Evolutionary conservation across 2,888 invertebrate genomes (phyloP).

Genomic region (Chorisops tibialis): DNA sequence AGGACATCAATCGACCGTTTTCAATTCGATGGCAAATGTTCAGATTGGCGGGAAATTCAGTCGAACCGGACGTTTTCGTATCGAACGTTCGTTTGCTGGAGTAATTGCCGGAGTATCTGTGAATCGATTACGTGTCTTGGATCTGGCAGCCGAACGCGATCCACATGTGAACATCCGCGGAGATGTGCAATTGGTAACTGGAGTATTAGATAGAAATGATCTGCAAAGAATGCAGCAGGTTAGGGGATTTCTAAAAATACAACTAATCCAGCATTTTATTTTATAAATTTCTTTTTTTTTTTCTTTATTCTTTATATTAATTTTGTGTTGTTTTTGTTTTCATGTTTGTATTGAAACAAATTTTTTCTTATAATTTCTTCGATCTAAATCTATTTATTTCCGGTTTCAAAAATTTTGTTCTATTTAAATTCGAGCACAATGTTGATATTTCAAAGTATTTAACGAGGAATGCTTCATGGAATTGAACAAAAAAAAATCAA

Average conservation of each 20-base stretch:
- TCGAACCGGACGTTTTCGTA: slow-evolving; percentile 59
- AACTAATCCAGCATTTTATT: slow-evolving; percentile 32
- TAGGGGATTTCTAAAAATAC: slow-evolving; percentile 49
- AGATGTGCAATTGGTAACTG: slow-evolving; percentile 75
- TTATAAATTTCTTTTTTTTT: slow-evolving; percentile 20
- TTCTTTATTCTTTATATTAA: slow-evolving; percentile 40
- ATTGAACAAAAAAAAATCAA: too few species aligned
- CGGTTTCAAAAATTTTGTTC: background rate
- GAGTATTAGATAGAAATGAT: slow-evolving; percentile 71
- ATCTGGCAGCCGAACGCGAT: slow-evolving; percentile 81
- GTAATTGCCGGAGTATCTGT: slow-evolving; percentile 86
- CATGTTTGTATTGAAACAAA: background rate
- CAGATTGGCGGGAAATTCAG: slow-evolving; percentile 77
- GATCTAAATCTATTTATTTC: slow-evolving; percentile 4
- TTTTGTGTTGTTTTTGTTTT: background rate
- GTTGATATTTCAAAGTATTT: too few species aligned
- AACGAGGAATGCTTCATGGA: too few species aligned
- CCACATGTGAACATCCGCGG: slow-evolving; percentile 73
- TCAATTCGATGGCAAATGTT: slow-evolving; percentile 87
- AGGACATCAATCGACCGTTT: slow-evolving; percentile 81
- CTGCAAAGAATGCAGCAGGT: slow-evolving; percentile 88
- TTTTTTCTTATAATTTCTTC: slow-evolving; percentile 4
- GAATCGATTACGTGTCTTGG: slow-evolving; percentile 79
- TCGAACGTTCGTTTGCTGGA: slow-evolving; percentile 80
- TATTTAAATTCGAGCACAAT: background rate